A percentile compares a stretch with the other conserved stretches of the same genome.
Conservation (phyloP, 1,140 invertebrate species). For the Neelides sp. region DNA sequence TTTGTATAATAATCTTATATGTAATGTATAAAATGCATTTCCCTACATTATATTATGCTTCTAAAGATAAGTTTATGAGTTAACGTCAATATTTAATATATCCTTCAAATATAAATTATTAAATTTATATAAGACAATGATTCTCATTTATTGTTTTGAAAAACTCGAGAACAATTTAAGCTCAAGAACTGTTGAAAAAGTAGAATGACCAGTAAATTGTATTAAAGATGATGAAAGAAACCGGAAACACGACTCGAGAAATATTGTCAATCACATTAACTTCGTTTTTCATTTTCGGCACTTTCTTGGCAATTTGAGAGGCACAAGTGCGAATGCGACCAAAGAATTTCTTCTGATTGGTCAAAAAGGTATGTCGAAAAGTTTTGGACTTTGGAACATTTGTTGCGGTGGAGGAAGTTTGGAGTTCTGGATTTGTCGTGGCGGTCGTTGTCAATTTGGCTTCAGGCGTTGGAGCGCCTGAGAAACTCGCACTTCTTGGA, state of each 20-base stretch:
- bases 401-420: neutral
- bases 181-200: slow-evolving; percentile 42
- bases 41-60: too few relatives aligned
- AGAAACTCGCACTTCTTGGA: slow-evolving; percentile 28
- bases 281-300: slow-evolving; percentile 31
- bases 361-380: slow-evolving; percentile 5
- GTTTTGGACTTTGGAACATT: neutral
- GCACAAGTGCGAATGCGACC: slow-evolving; percentile 17
- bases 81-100: neutral
- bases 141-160: too few relatives aligned
- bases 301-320: slow-evolving; percentile 10
- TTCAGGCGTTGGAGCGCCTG: slow-evolving; percentile 16
- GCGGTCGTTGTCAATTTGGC: neutral
- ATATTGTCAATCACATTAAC: slow-evolving; percentile 96
- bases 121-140: neutral
- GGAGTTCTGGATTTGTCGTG: neutral
- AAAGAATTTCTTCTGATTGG: slow-evolving; percentile 9
- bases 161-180: slow-evolving; percentile 9
- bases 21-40: too few relatives aligned
- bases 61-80: neutral
- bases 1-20: too few relatives aligned
- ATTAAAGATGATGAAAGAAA: slow-evolving; percentile 88
- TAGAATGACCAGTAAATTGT: slow-evolving; percentile 90
- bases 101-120: neutral
- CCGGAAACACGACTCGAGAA: slow-evolving; percentile 82